Evolutionary conservation across 2,113 vertebrate species (phyloP), one percentile per base, ranked within the genome.

Genomic region (Lampris incognitus): DNA sequence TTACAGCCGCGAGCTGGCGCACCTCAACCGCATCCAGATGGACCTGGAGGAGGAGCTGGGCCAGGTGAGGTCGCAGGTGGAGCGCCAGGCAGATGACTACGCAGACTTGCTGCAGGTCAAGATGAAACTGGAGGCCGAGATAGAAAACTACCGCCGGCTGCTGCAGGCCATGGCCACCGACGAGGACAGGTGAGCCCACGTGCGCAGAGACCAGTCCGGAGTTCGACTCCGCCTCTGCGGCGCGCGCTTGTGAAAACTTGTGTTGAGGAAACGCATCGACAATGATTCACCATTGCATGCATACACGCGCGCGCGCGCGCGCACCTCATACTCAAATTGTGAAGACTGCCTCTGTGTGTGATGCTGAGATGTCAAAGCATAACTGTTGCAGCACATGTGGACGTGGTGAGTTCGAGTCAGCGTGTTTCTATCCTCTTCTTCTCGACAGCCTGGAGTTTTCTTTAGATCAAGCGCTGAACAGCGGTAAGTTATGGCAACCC

Each of bases 121-220:
- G 90, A 92, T 92, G 91, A 93, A 93, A 86, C 93, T 95, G 85
- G 94, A 96, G 85, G 82, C 83, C 0, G 95, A 96, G 64, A 94
- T 94, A 46, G 8, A 77, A 0, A 77, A 84, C 4, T 96, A 95
- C 84, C 87, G 90, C 7, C 11, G 42, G 0, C 92, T 95, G 44
- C 86, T 96, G 8, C 74, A 87, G 0, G 84, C 75, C 10, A 72
- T 66, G 38, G 46, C 61, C 0, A 5, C 75, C 1, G 82, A 87
- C 0, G 2, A 63, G 1, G 72, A 81, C 1, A 77, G 87, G 83
- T 85, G 81, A 79, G 78, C 39, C 56, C n/a, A 38, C 67, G 3
- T 36, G 44, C 6, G 24, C 11, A 42, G 2, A 24, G 24, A 24
- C 24, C 24, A 24, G 24, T 24, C 24, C 24, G 24, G 24, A 24